These are phyloP conservation scores for Hiodon alosoides DNA, from an alignment of 2,113 vertebrate species.

Conservation along the genomic window DNA sequence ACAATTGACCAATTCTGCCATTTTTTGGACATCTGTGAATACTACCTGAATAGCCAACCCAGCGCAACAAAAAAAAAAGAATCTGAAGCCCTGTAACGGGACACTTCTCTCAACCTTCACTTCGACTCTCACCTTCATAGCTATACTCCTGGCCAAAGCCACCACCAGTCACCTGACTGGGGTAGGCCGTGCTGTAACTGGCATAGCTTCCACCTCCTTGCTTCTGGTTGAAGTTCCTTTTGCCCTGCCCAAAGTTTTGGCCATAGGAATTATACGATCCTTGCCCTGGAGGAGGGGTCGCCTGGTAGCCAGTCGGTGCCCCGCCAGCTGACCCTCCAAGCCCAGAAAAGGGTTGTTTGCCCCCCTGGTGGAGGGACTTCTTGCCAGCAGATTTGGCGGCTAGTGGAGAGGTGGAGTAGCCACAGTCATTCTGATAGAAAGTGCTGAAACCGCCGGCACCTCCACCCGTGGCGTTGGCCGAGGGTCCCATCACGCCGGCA, in stretches of 20 bases:
- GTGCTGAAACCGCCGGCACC: constrained; percentile 65
- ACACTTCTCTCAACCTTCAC: neutral
- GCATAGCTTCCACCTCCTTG: constrained; percentile 62
- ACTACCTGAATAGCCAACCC: too few species aligned
- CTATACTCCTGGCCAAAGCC: constrained; percentile 60
- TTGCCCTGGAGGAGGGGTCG: constrained; percentile 59
- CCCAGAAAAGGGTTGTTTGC: constrained; percentile 43
- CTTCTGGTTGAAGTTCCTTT: constrained; percentile 70
- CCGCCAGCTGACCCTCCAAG: constrained; percentile 35
- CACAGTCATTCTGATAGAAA: constrained; percentile 78
- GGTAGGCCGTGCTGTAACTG: constrained; percentile 81
- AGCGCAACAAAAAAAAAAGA: neutral
- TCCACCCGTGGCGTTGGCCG: constrained; percentile 30
- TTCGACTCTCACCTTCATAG: constrained; percentile 55
- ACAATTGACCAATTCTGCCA: too few species aligned
- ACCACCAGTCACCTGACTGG: constrained; percentile 69
- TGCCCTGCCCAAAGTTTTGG: constrained; percentile 63
- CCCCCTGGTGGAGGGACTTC: constrained; percentile 72
- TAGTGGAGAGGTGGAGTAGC: constrained; percentile 61
- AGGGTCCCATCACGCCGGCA: constrained; percentile 38
- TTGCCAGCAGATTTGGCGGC: constrained; percentile 66
- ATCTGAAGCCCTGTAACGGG: neutral
- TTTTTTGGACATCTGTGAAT: too few species aligned
- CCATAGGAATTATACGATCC: constrained; percentile 71
- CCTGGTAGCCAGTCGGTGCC: constrained; percentile 47